A percentile compares a stretch with the other conserved stretches of the same genome.
phyloP scores from a whole-genome alignment of 2,888 invertebrate genomes.

The Metopia argyrocephala region DNA sequence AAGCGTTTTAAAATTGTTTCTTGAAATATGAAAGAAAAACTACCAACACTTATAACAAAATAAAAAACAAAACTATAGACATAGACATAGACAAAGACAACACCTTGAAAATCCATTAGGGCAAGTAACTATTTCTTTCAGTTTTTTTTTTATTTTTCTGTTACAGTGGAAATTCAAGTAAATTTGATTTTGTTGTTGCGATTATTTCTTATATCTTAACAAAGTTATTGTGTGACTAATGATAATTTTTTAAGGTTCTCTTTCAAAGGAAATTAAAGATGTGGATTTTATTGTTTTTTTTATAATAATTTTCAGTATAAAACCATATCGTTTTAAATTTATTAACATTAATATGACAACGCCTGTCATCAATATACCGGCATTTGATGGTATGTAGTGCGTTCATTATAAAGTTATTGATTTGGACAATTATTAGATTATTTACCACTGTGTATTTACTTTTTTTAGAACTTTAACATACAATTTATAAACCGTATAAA shows the following conservation, averaged over 20 bases:
- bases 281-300: slow-evolving; percentile 14
- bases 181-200: slow-evolving; percentile 9
- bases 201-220: slow-evolving; percentile 44
- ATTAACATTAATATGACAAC: slow-evolving; percentile 25
- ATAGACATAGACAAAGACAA: slow-evolving; percentile 26
- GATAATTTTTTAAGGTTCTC: slow-evolving; percentile 51
- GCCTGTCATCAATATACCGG: neutral
- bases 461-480: no score
- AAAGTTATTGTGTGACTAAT: slow-evolving; percentile 56
- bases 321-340: slow-evolving; percentile 25
- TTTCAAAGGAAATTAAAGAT: slow-evolving; percentile 13
- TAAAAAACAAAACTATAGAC: slow-evolving; percentile 21
- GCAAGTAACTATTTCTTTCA: neutral
- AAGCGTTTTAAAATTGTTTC: slow-evolving; percentile 61
- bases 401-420: no score
- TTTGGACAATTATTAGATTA: no score
- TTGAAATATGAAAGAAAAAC: slow-evolving; percentile 16
- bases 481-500: no score
- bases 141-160: slow-evolving; percentile 1
- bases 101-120: slow-evolving; percentile 63
- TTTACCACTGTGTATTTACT: no score
- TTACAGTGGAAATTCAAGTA: neutral
- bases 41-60: no score
- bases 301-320: slow-evolving; percentile 11
- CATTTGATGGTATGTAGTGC: neutral